Percentiles rank a stretch among this genome's conserved stretches.
phyloP scores from a whole-genome alignment of 2,113 vertebrate genomes.

The Typhlomys cinereus region DNA sequence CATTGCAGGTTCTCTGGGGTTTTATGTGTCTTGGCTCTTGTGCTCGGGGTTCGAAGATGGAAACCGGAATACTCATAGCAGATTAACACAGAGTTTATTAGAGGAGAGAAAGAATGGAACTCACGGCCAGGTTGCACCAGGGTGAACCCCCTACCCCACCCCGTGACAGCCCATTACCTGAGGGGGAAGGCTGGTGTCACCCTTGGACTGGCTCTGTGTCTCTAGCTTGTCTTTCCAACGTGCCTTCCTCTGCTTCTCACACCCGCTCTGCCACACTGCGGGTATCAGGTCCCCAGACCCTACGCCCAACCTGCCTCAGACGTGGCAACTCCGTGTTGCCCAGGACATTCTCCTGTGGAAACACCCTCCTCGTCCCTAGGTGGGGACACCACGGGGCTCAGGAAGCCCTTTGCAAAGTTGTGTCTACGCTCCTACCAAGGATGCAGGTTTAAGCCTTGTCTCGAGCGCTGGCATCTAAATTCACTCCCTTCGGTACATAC shows the following conservation, averaged over 20 bases:
- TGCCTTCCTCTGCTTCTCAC: not conserved
- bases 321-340: not conserved
- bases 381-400: not conserved
- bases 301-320: not conserved
- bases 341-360: rapidly evolving
- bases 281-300: rapidly evolving
- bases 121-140: conserved; percentile 3
- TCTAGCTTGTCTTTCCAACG: not conserved
- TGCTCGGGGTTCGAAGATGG: no score
- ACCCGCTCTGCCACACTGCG: rapidly evolving
- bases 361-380: no score
- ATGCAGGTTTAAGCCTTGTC: not conserved
- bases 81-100: no score
- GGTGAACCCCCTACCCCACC: not conserved
- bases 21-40: no score
- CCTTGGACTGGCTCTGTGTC: not conserved
- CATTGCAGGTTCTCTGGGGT: no score
- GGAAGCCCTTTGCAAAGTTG: not conserved
- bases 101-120: no score
- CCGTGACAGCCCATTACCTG: not conserved
- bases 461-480: not conserved
- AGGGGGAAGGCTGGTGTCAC: not conserved
- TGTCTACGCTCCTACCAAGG: not conserved
- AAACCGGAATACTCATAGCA: no score
- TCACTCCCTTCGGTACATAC: not conserved